These are phyloP conservation scores for Pithys albifrons DNA, from an alignment of 2,113 vertebrate species.

Conservation along the genomic window DNA sequence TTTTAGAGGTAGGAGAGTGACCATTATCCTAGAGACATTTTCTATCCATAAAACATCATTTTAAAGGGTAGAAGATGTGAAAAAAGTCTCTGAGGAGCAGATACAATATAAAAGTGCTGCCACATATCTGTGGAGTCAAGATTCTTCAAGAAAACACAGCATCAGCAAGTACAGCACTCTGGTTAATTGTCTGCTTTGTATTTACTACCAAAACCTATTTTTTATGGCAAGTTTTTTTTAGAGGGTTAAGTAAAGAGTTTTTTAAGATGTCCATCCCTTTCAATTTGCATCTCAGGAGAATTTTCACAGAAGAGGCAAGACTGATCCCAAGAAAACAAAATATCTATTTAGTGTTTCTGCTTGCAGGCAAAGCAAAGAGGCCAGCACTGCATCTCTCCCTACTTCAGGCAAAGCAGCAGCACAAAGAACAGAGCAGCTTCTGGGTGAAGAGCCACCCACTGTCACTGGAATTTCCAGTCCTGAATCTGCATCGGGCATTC, in stretches of 20 bases:
- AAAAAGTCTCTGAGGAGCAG: background rate
- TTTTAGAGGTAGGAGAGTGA: too few relatives aligned
- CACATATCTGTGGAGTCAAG: background rate
- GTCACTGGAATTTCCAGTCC: background rate
- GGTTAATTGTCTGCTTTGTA: background rate
- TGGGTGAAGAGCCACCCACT: background rate
- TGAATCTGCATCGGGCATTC: background rate
- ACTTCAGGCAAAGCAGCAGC: background rate
- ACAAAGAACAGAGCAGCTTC: background rate
- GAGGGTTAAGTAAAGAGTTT: rapidly evolving
- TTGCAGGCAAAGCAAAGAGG: background rate
- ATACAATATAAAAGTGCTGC: background rate
- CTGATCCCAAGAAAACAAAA: background rate
- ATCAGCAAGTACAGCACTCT: background rate
- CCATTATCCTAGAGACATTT: background rate
- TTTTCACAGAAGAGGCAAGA: background rate
- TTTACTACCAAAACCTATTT: background rate
- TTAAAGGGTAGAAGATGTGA: background rate
- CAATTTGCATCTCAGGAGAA: background rate
- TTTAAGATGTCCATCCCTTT: background rate
- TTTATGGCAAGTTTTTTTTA: too few relatives aligned
- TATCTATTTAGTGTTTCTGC: background rate
- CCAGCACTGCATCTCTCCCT: background rate
- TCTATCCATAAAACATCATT: background rate
- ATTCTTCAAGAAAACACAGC: background rate